Evolutionary conservation across 2,888 invertebrate genomes (phyloP), one percentile per base, ranked within the genome.

Genomic region (Dorcus parallelipipedus): DNA sequence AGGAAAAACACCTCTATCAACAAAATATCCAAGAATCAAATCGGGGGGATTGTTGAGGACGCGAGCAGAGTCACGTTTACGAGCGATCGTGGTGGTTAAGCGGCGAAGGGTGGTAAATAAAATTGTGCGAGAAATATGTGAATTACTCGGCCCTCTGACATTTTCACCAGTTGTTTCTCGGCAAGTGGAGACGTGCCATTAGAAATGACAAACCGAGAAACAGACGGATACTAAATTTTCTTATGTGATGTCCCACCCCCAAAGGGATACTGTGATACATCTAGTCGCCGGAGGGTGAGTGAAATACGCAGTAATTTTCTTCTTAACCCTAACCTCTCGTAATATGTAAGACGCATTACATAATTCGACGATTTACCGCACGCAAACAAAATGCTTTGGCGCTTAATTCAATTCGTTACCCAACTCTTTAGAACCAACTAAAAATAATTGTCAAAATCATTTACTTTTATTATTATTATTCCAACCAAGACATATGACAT

Each of bases 211-310:
- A 42, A 55, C 45, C 38, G 38, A 39, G 54, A 58, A 49, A 39
- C 33, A 20, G 26, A 39, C 38, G 53, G 43, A 20, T 7, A 38
- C 45, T 52, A 55, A 56, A 49, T 58, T 59, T 56, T 64, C 60
- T 51, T 49, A 69, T 73, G 75, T 73, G 65, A 88, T 88, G 88
- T 85, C 86, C 83, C 26, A 33, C 26, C 26, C 26, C 6, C 89
- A 90, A 79, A 85, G 84, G 80, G 94, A 95, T 82, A 93, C 93
- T 69, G 86, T 95, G 71, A 94, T 95, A 81, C 95, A 96, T 83
- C 87, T 96, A 74, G 83, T 95, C 73, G 95, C 95, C 79, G 96
- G 96, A 85, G 95, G 95, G 96, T 96, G 84, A 86, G 93, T 86
- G 26, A 33, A 45, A 23, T 9, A 20, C 14, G 45, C 14, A 55